Conservation (phyloP, 2,797 vertebrate genomes). For the Pelodytes ibericus region DNA sequence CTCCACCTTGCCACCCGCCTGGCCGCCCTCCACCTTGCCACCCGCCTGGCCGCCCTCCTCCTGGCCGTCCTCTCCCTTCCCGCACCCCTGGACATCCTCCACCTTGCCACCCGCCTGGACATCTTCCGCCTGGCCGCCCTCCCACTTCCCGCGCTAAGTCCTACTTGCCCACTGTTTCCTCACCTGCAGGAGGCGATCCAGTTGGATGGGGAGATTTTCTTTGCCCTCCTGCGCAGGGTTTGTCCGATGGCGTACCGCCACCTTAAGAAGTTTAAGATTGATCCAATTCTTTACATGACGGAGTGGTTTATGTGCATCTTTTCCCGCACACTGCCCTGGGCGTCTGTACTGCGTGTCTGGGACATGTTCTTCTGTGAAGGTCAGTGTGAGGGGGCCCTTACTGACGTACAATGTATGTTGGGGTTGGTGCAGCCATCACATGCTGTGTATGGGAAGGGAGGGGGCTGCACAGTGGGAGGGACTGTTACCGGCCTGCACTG, state of each 20-base stretch:
- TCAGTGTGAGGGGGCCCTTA: conserved; percentile 55
- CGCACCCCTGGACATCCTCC: no score
- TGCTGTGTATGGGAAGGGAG: no score
- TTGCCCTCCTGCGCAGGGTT: conserved; percentile 80
- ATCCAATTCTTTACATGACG: conserved; percentile 91
- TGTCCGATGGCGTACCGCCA: conserved; percentile 88
- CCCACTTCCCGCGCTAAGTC: no score
- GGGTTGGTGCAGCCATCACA: neutral
- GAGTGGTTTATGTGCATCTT: conserved; percentile 97
- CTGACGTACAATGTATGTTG: neutral
- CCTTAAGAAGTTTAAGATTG: conserved; percentile 88
- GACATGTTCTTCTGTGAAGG: conserved; percentile 97
- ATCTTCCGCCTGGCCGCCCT: no score
- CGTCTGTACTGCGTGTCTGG: conserved; percentile 88
- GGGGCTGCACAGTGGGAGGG: no score
- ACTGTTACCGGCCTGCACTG: no score
- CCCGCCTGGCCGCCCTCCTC: no score
- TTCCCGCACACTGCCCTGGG: conserved; percentile 88
- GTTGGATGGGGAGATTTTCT: conserved; percentile 90
- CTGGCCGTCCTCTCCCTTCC: no score
- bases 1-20: no score
- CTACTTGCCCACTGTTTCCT: no score
- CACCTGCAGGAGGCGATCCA: conserved; percentile 88
- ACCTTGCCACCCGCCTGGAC: no score
- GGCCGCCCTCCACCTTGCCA: neutral